Evolutionary conservation across 2,113 vertebrate species (phyloP), one percentile per base, ranked within the genome.

Genomic region (Thryonomys swinderianus): DNA sequence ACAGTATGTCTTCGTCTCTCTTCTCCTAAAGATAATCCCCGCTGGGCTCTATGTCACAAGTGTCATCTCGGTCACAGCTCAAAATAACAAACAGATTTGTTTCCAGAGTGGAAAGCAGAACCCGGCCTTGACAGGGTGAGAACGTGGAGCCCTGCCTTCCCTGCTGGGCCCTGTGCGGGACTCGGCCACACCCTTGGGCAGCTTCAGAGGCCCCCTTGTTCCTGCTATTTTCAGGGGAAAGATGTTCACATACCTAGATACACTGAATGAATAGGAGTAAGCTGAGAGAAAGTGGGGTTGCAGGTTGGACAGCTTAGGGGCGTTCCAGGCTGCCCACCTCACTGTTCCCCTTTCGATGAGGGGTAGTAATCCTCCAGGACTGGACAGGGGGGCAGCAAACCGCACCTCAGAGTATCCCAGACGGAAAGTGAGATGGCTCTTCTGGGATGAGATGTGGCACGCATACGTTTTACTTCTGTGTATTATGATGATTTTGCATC

Each of bases 21-120:
- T 95, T 76, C 53, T 93, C 90, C 97, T 78, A 79, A 93, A 97
- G 95, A 95, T 95, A 96, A 97, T 96, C 95, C 87, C 69, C 1
- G 3, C 91, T 94, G 96, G 88, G 95, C 93, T 90, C 0, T 97
- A 82, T 81, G 86, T 96, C 96, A 91, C 92, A 85, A 86, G 55
- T 95, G 95, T 93, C 96, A 95, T 82, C 93, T 81, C 86, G 94
- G 86, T 53, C 64, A 40, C 0, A 0, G 76, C 96, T 95, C 83
- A 94, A 91, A 95, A 95, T 95, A 95, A 95, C 74, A 89, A 97
- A 96, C 85, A 86, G 80, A 85, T 84, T 94, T 94, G 67, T 95
- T 96, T 96, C 73, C 85, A 79, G n/a, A 9, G 53, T 86, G 74
- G 92, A 82, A 62, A 95, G 96, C 73, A 48, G 51, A 32, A 18